Evolutionary conservation across 2,113 vertebrate species (phyloP).

Genomic region (Melanerpes aurifrons): DNA sequence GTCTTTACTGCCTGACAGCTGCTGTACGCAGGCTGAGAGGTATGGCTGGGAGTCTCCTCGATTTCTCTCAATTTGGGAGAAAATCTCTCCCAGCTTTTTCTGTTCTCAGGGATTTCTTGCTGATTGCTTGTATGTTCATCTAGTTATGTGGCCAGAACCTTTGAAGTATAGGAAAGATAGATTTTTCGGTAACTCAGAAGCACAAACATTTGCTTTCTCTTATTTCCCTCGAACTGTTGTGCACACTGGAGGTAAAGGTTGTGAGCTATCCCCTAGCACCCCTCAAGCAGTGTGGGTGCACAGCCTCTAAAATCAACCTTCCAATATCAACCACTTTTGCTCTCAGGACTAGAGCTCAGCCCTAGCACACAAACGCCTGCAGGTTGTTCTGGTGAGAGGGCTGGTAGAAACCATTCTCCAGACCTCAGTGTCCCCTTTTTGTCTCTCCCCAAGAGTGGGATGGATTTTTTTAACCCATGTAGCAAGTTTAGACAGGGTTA

Average conservation of each 20-base stretch:
- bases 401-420: neutral
- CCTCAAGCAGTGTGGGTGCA: fast-evolving
- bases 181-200: neutral
- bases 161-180: neutral
- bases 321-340: neutral
- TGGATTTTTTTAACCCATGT: neutral
- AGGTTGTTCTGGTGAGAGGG: neutral
- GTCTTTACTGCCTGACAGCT: neutral
- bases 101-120: neutral
- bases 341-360: neutral
- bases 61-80: neutral
- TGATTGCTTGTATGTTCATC: neutral
- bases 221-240: neutral
- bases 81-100: neutral
- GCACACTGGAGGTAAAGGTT: neutral
- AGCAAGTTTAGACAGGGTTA: neutral
- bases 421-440: neutral
- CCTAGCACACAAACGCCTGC: neutral
- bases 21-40: neutral
- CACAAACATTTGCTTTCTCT: neutral
- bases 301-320: neutral
- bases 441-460: neutral
- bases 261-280: no score
- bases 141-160: neutral
- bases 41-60: neutral